phyloP scores from a whole-genome alignment of 2,113 vertebrate genomes.

The Oryctolagus cuniculus region DNA sequence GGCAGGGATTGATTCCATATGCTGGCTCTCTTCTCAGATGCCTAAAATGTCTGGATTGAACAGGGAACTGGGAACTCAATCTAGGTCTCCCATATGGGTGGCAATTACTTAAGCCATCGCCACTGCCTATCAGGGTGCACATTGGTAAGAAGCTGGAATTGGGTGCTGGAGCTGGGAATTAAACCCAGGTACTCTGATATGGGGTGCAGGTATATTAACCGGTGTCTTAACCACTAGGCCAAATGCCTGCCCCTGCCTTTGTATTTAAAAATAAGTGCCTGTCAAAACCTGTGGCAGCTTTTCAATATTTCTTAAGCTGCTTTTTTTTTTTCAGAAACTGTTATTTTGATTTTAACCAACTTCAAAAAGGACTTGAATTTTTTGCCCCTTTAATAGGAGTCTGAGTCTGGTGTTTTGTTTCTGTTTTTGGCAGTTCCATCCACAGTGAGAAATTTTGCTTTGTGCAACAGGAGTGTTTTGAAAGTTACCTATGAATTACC shows the following conservation, averaged over 20 bases:
- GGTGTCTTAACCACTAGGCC: too few species aligned
- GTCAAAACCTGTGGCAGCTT: background rate
- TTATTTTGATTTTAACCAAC: slow-evolving; percentile 50
- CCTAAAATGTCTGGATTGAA: background rate
- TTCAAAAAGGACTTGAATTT: slow-evolving; percentile 64
- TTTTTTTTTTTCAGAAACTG: background rate
- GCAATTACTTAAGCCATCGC: too few species aligned
- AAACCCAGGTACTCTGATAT: too few species aligned
- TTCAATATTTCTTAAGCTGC: slow-evolving; percentile 36
- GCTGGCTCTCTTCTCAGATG: too few species aligned
- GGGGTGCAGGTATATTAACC: too few species aligned
- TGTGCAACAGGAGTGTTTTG: background rate
- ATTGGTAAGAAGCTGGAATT: too few species aligned
- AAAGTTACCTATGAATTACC: slow-evolving; percentile 40
- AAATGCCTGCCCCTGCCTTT: background rate
- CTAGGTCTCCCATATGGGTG: too few species aligned
- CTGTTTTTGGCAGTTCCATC: background rate
- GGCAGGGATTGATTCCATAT: too few species aligned
- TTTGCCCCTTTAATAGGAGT: slow-evolving; percentile 2
- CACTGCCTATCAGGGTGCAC: too few species aligned
- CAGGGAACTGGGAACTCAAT: too few species aligned
- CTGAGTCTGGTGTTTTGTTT: background rate
- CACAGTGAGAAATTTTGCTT: background rate
- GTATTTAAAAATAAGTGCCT: slow-evolving; percentile 9
- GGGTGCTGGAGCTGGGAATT: too few species aligned